Base-by-base conservation (phyloP, 2,888 invertebrate species). In the Oxytorus armatus region DNA sequence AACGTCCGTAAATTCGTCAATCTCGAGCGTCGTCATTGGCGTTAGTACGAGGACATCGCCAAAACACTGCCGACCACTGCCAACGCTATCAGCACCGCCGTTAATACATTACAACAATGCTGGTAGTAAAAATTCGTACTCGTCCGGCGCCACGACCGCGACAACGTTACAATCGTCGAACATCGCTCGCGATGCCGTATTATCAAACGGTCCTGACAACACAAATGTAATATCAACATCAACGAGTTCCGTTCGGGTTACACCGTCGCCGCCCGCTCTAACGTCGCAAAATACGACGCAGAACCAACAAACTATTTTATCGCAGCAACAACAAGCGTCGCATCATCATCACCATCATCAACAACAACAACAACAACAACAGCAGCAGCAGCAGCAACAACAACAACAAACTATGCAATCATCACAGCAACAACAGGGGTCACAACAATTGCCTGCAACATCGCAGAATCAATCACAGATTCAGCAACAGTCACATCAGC, bases 51-150 rank as follows among this genome's bases (percentile, higher is more conserved):
- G 84, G 84, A 90, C 88, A 83, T 92, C 90, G 80, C 92, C 89
- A 44, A 92, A 90, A 87, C 91, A 90, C 88, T 91, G 89, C 88
- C 90, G 90, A 87, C 89, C 91, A 89, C 88, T 90, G 87, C 89
- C 92, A 53, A 90, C 86, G 39, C 83, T 90, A 25, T 88, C 90
- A 59, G 89, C 89, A 66, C 89, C 89, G 63, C 89, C 89, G 75
- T 89, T 88, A 47, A 89, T 90, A 84, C 87, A 88, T 75, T 88
- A 87, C 84, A 66, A 89, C 85, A 66, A 89, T 36, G 85, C 84
- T 57, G 87, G 88, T n/a, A n/a, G n/a, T 29, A 89, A 90, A 80
- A 68, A 82, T 33, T 86, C 83, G 57, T 90, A 87, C 21, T 88
- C 92, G 14, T 86, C 90, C 66, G 87, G 91, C 84, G 29, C 73